Conservation (phyloP, 2,888 invertebrate species). For the Trachelus iudaicus region DNA sequence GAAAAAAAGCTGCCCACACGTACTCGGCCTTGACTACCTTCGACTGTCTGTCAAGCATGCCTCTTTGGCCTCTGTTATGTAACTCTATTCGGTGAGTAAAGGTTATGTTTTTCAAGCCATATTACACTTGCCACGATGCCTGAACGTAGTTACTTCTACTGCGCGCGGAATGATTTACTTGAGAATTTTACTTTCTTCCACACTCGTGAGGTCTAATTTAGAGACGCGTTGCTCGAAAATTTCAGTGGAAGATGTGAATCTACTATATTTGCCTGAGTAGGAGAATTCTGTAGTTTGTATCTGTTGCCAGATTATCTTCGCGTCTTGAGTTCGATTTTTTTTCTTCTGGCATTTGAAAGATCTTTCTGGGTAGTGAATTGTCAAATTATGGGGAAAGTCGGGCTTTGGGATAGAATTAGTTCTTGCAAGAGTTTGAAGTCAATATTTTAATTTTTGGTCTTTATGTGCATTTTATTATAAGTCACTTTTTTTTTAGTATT, state of each 20-base stretch:
- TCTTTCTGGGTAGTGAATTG: background rate
- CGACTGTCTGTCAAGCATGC: conserved; percentile 18
- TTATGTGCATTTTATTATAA: background rate
- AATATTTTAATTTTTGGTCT: background rate
- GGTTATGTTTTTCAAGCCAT: conserved; percentile 57
- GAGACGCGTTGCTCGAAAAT: background rate
- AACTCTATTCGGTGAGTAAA: conserved; percentile 54
- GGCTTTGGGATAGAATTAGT: background rate
- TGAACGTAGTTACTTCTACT: background rate
- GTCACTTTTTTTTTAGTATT: background rate
- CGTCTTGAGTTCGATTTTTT: background rate
- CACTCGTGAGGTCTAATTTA: background rate
- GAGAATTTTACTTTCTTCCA: background rate
- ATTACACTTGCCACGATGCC: conserved; percentile 20
- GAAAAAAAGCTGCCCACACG: background rate
- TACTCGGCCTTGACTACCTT: background rate
- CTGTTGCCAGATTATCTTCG: background rate
- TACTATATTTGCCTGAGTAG: background rate
- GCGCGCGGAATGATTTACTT: background rate
- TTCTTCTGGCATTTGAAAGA: background rate
- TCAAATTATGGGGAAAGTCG: background rate
- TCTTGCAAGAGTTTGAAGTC: background rate
- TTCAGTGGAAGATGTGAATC: background rate
- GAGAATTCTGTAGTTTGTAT: background rate
- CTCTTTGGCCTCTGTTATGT: conserved; percentile 47